Evolutionary conservation across 2,797 vertebrate species (phyloP).

Genomic region (Darevskia nairensis): DNA sequence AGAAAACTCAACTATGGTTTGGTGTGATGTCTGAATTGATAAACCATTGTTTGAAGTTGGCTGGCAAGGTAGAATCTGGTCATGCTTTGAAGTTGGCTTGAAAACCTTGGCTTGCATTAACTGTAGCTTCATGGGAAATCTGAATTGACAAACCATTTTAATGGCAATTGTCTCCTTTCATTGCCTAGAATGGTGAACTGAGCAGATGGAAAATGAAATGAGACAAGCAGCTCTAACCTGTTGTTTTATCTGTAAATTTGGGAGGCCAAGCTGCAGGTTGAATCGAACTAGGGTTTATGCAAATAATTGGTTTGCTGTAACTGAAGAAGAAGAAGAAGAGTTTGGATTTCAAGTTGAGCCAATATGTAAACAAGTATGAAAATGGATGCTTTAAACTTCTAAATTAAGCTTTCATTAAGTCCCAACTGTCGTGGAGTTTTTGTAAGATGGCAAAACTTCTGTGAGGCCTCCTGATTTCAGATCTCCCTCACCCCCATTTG

Average conservation of each 20-base stretch:
- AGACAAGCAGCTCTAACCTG: background rate
- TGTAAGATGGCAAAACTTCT: background rate
- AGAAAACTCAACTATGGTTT: background rate
- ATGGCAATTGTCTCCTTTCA: background rate
- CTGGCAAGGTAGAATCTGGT: background rate
- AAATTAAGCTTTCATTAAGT: background rate
- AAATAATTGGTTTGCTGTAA: background rate
- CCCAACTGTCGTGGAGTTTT: background rate
- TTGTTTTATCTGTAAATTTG: background rate
- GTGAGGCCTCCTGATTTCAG: background rate
- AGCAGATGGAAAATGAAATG: background rate
- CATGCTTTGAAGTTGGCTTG: background rate
- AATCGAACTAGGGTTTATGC: background rate
- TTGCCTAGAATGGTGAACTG: background rate
- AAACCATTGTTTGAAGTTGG: background rate
- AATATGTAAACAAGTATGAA: background rate
- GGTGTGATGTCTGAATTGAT: background rate
- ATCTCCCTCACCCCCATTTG: background rate
- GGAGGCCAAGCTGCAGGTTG: background rate
- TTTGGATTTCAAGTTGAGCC: background rate
- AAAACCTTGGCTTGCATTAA: background rate
- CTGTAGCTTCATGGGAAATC: background rate
- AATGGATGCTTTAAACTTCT: background rate
- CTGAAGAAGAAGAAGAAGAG: background rate
- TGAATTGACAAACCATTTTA: background rate